Evolutionary conservation across 2,888 invertebrate genomes (phyloP).

Genomic region (Ormia ochracea): DNA sequence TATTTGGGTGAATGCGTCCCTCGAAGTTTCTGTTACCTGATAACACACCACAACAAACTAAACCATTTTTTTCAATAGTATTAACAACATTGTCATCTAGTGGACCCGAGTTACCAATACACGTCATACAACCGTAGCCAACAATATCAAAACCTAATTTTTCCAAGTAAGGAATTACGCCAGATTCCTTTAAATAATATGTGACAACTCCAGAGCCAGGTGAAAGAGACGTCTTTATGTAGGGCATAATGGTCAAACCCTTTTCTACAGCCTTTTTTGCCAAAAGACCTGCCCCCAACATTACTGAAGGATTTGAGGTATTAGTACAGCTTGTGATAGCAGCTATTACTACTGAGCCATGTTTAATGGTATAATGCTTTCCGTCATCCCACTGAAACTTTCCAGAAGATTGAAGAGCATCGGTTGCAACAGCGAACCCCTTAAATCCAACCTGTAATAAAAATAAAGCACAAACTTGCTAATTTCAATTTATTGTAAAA

Average conservation of each 20-base stretch:
- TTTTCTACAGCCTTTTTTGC: constrained; percentile 96
- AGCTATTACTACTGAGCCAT: constrained; percentile 97
- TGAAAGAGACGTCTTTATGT: constrained; percentile 97
- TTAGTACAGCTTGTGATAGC: constrained; percentile 99
- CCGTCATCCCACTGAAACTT: constrained; percentile 88
- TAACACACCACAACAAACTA: constrained; percentile 96
- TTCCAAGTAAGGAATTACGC: constrained; percentile 91
- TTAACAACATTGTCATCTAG: constrained; percentile 93
- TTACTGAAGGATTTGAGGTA: constrained; percentile 98
- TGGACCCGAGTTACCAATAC: constrained; percentile 98
- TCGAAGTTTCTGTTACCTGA: constrained; percentile 99
- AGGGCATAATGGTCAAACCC: constrained; percentile 92
- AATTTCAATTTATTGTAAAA: constrained; percentile 2
- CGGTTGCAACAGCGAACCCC: constrained; percentile 87
- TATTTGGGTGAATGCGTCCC: constrained; percentile 97
- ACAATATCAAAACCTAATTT: constrained; percentile 95
- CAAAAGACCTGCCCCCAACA: constrained; percentile 95
- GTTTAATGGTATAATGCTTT: constrained; percentile 85
- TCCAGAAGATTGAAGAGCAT: constrained; percentile 81
- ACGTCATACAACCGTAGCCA: constrained; percentile 99
- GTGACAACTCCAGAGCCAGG: constrained; percentile 97
- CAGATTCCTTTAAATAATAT: constrained; percentile 87
- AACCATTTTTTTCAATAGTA: constrained; percentile 94
- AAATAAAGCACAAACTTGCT: constrained; percentile 21
- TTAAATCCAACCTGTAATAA: constrained; percentile 88